A percentile compares a stretch with the other conserved stretches of the same genome.
Evolutionary conservation across 2,113 vertebrate species (phyloP).

Genomic region (Myrmecobius fasciatus): DNA sequence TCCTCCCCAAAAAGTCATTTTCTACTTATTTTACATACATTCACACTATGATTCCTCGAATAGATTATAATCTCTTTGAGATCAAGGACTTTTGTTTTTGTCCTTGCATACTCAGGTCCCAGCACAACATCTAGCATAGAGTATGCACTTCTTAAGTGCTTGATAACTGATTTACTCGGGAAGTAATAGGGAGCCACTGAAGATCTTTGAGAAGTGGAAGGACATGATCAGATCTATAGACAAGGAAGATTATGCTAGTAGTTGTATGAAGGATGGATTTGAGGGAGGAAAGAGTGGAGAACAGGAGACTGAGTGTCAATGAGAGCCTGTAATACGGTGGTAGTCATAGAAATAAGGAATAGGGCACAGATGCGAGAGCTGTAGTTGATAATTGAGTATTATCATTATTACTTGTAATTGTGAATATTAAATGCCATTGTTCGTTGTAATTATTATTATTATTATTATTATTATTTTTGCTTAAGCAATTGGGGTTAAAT

Average conservation of each 20-base stretch:
- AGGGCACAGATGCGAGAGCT: not conserved
- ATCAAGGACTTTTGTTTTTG: not conserved
- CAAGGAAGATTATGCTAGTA: not conserved
- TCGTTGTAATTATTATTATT: too few relatives aligned
- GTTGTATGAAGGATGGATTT: not conserved
- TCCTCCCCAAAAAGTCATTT: not conserved
- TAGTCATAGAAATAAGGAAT: too few relatives aligned
- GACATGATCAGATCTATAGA: not conserved
- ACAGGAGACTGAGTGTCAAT: too few relatives aligned
- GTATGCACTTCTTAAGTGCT: too few relatives aligned
- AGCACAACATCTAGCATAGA: too few relatives aligned
- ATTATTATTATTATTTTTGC: too few relatives aligned
- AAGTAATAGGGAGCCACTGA: not conserved
- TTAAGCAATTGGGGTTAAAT: too few relatives aligned
- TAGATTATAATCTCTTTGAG: not conserved
- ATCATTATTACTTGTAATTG: not conserved
- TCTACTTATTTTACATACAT: not conserved
- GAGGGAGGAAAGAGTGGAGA: not conserved
- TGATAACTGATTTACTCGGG: too few relatives aligned
- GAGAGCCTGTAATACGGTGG: not conserved
- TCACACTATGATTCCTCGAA: not conserved
- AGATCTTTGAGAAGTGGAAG: not conserved
- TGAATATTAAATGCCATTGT: not conserved
- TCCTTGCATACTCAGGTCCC: too few relatives aligned
- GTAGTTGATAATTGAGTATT: too few relatives aligned